Evolutionary conservation across 2,888 invertebrate species (phyloP), one percentile per base, ranked within the genome.

Genomic region (Melanargia galathea): DNA sequence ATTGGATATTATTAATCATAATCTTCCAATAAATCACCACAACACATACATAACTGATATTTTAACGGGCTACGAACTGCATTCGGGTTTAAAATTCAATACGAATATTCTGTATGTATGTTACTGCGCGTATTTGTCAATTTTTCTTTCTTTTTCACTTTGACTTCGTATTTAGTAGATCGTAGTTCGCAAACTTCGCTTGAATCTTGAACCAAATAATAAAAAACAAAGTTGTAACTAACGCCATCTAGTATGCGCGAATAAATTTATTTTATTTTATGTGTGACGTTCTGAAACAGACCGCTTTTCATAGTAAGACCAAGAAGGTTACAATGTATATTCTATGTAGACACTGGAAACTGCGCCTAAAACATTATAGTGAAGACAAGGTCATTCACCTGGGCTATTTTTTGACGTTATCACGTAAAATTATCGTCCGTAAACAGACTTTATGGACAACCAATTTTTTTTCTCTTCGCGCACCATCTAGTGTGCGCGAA

Each of bases 91-190:
- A 35, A 40, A 66, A 59, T 33, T 16, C 24, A 56, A 56, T 48
- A 56, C 26, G 18, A 56, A 40, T 59, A 40, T 49, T 52, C 10
- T 60, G 33, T 46, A 57, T n/a, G n/a, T n/a, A n/a, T n/a, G n/a
- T 60, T 62, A 52, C 64, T 67, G 46, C 64, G 62, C 66, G 51
- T 60, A 62, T 62, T 62, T 57, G 62, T 57, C 62, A 67, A 45
- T 64, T 65, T 59, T 60, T 65, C 57, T 60, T 45, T 45, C 52
- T 38, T 49, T 59, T 59, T 48, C 38, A n/a, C n/a, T n/a, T n/a
- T n/a, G 16, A 59, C 59, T 49, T 40, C 40, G 35, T 26, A 46
- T 30, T 56, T 43, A 13, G 30, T 40, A 40, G 16, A 40, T 40
- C 40, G 16, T 7, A 57, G 57, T 56, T 45, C 18, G n/a, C n/a